Evolutionary conservation across 2,797 vertebrate species (phyloP).

Genomic region (Danio jaintianensis): DNA sequence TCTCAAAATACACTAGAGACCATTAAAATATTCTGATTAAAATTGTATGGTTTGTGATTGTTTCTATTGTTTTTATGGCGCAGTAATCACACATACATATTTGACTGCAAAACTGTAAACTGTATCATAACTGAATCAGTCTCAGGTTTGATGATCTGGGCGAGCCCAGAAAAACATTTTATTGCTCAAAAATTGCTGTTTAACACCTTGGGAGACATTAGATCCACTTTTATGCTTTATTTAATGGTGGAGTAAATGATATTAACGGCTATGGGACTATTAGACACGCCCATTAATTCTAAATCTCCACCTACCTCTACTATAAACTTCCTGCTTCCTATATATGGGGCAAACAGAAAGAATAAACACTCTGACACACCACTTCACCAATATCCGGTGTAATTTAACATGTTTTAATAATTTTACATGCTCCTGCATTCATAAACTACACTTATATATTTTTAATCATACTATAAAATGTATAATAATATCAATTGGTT

Average conservation of each 20-base stretch:
- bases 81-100: background rate
- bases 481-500: no score
- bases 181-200: conserved; percentile 1
- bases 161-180: conserved; percentile 1
- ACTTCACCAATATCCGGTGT: no score
- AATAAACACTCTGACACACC: background rate
- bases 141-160: background rate
- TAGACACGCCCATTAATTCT: background rate
- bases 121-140: conserved; percentile 15
- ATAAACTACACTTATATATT: no score
- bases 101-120: background rate
- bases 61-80: no score
- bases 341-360: background rate
- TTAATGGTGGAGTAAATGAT: conserved; percentile 9
- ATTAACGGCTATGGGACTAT: background rate
- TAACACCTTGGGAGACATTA: conserved; percentile 3
- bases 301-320: background rate
- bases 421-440: no score
- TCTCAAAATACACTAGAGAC: no score
- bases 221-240: background rate
- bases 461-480: no score
- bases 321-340: background rate
- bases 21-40: no score
- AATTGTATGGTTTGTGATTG: no score
- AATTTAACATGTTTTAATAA: no score